Percentiles rank a stretch among this genome's conserved stretches.
phyloP scores from a whole-genome alignment of 1,140 invertebrate species.

The Oreohelix idahoensis region DNA sequence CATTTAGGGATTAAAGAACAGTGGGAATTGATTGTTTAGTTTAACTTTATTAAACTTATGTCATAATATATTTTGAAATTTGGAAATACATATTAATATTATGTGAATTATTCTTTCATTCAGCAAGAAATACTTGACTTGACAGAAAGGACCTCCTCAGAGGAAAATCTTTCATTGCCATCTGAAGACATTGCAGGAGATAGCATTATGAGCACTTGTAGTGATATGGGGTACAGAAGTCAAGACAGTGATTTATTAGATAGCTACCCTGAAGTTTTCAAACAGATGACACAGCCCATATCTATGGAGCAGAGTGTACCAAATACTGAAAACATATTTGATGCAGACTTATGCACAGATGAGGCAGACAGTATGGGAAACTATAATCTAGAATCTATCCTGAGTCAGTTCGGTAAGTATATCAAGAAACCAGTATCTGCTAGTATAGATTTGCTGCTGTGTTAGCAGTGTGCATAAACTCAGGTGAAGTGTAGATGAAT shows the following conservation, averaged over 20 bases:
- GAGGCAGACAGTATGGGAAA: not conserved
- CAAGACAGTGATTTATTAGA: not conserved
- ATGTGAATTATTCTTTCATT: not conserved
- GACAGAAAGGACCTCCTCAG: not conserved
- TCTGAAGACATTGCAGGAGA: not conserved
- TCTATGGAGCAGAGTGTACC: not conserved
- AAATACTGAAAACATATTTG: not conserved
- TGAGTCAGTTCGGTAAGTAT: slow-evolving; percentile 11
- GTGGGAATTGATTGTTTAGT: no score
- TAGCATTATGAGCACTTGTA: not conserved
- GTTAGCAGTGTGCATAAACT: no score
- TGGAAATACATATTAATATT: not conserved
- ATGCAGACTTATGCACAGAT: not conserved
- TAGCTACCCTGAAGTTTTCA: not conserved
- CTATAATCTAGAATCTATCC: not conserved
- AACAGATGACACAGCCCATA: not conserved
- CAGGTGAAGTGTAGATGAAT: no score
- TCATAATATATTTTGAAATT: no score
- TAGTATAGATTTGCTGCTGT: no score
- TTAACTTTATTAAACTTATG: no score
- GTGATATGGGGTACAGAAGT: slow-evolving; percentile 4
- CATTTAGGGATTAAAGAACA: no score
- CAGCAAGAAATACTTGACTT: not conserved
- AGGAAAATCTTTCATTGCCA: not conserved
- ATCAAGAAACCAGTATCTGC: no score